phyloP scores from a whole-genome alignment of 2,113 vertebrate species.

The rabbit (Oryctolagus cuniculus) region DNA sequence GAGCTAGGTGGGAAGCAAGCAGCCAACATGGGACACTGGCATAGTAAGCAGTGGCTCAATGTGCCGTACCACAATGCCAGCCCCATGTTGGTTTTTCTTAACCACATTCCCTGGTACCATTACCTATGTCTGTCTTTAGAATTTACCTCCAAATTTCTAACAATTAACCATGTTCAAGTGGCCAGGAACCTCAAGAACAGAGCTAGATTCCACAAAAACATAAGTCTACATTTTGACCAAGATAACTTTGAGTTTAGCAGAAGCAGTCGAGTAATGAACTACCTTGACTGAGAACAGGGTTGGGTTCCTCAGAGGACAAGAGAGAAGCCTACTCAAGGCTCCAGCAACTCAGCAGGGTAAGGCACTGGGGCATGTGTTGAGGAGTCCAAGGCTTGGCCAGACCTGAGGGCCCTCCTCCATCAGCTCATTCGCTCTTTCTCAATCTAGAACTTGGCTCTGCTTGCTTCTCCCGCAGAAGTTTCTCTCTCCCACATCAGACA shows the following conservation, averaged over 20 bases:
- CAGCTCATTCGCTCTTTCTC: not conserved
- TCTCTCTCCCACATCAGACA: not conserved
- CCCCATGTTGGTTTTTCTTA: not conserved
- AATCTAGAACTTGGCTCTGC: not conserved
- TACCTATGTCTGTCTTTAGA: constrained; percentile 15
- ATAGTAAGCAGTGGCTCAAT: too few relatives aligned
- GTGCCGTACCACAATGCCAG: too few relatives aligned
- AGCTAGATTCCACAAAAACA: constrained; percentile 14
- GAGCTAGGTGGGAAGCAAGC: too few relatives aligned
- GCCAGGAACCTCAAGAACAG: constrained; percentile 43
- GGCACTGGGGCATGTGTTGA: not conserved
- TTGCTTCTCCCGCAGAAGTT: not conserved
- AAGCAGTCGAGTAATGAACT: constrained; percentile 8
- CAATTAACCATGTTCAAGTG: not conserved
- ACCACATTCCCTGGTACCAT: not conserved
- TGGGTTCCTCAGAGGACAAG: not conserved
- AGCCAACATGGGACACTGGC: too few relatives aligned
- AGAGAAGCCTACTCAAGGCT: not conserved
- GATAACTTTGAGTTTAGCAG: constrained; percentile 28
- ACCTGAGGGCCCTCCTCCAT: not conserved
- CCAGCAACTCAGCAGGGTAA: not conserved
- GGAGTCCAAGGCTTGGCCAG: not conserved
- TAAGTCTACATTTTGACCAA: constrained; percentile 39
- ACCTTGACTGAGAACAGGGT: not conserved
- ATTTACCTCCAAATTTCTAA: constrained; percentile 55